Evolutionary conservation across 2,888 invertebrate genomes (phyloP), one percentile per base, ranked within the genome.

Genomic region (Mimas tiliae): DNA sequence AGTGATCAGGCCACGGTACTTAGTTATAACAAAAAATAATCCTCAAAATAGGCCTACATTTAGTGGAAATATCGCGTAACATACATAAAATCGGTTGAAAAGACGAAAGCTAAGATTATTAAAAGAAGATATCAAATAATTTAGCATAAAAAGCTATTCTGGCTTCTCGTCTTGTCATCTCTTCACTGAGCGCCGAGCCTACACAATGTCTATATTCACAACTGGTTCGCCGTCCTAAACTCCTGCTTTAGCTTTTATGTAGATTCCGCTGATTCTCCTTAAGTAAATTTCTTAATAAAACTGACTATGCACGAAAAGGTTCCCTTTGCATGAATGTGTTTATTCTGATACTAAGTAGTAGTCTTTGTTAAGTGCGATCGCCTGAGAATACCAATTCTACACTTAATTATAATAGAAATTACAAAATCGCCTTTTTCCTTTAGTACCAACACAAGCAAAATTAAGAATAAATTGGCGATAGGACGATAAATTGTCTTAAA

Each of bases 201-300:
- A 19, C 7, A 45, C 45, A 45, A 45, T 45, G 45, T 14, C 45
- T 45, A 45, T 45, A 45, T 45, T 45, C 45, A 38, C 38, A 45
- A 45, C 12, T 45, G 45, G 45, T 45, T 45, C 12, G 12, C 45
- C 45, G 45, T 45, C 14, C 45, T 45, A 45, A 45, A 14, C 45
- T 11, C 45, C 12, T 45, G 45, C 45, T 45, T 45, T 45, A 45
- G 45, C 45, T 45, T 45, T 45, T 45, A 45, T 45, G 45, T 45
- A 45, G 45, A 45, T 45, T 45, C 45, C 45, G 14, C 12, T 45
- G 45, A 45, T 45, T 45, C 45, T 45, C 45, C 45, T 14, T 45
- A 45, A 45, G 45, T 45, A 45, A 45, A 45, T 45, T 45, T 45
- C 45, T 45, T 45, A 45, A 45, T 45, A 45, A 45, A 45, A 45